Base-by-base conservation (phyloP, 2,113 vertebrate species). In the Apistogramma diplotaenia region DNA sequence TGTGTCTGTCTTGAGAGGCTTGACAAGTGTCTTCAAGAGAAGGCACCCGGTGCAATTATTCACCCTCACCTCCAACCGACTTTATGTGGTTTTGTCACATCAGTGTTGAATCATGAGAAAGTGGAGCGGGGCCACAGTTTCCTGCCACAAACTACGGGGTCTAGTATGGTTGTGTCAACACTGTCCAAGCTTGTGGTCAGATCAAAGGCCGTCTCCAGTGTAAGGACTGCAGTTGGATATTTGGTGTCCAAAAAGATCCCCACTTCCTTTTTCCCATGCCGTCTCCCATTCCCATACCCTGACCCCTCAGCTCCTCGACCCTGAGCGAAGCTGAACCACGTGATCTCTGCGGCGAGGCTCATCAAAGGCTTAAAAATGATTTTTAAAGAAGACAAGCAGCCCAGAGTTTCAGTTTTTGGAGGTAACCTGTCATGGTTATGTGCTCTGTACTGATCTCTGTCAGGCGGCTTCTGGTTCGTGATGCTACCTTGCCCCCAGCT, bases 241-340 rank as follows among this genome's bases (percentile, higher is more conserved):
- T 79, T 70, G 21, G 61, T 21, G 60, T 74, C 74, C 15, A 49
- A 49, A 81, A 83, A 84, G 31, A 65, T 87, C 43, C 29, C 81
- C 81, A 62, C 78, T 89, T 92, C 85, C 90, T 84, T 86, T 94
- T 85, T 85, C 87, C 87, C 89, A 89, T 83, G 81, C 86, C 75
- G 81, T 31, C 61, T 78, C 58, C n/a, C 18, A 55, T 85, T 90
- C 86, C 87, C 86, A 85, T 54, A 46, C 33, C 53, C 78, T 51
- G 78, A 79, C 58, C 76, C 35, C 55, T 0, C 6, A 0, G 53
- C 80, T 57, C 67, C 54, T 53, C 19, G 8, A 58, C 10, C 75
- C 80, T 40, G n/a, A 40, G 58, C 35, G 57, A 19, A 8, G 6
- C 61, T 43, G 81, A 58, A 74, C 40, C 29, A 19, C 21, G 1